Conservation (phyloP, 1,140 invertebrate genomes). For the Brachionus plicatilis region DNA sequence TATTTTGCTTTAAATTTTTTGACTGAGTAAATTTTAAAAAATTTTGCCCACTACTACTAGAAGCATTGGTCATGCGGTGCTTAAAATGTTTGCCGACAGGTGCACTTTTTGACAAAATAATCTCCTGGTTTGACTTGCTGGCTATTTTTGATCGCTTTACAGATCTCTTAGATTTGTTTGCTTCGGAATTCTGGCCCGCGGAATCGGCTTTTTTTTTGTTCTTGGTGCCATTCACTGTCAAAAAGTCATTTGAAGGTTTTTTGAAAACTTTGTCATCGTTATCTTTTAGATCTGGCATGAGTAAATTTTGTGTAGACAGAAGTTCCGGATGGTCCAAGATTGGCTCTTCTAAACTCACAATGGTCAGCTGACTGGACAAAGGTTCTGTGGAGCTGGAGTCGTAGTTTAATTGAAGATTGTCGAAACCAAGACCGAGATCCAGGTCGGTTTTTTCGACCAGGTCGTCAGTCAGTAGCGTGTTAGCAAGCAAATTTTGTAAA, state of each 20-base stretch:
- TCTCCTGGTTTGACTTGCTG: neutral
- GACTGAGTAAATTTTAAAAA: neutral
- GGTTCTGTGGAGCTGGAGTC: neutral
- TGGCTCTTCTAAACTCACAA: neutral
- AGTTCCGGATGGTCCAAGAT: neutral
- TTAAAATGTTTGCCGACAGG: slow-evolving; percentile 2
- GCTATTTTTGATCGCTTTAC: neutral
- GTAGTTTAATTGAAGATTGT: slow-evolving; percentile 36
- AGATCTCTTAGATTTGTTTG: neutral
- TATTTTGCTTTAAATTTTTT: neutral
- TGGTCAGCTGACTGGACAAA: neutral
- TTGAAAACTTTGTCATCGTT: neutral
- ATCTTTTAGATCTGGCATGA: neutral
- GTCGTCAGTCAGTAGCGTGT: neutral
- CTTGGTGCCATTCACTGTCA: neutral
- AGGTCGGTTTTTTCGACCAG: neutral
- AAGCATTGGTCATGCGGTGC: neutral
- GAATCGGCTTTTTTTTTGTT: neutral
- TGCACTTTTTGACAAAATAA: neutral
- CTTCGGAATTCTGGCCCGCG: neutral
- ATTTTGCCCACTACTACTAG: neutral
- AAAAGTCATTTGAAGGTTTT: slow-evolving; percentile 17
- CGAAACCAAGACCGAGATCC: neutral
- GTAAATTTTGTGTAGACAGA: neutral
- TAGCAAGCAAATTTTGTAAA: slow-evolving; percentile 34